Conservation (phyloP, 2,113 vertebrate species). For the Nesoenas mayeri region DNA sequence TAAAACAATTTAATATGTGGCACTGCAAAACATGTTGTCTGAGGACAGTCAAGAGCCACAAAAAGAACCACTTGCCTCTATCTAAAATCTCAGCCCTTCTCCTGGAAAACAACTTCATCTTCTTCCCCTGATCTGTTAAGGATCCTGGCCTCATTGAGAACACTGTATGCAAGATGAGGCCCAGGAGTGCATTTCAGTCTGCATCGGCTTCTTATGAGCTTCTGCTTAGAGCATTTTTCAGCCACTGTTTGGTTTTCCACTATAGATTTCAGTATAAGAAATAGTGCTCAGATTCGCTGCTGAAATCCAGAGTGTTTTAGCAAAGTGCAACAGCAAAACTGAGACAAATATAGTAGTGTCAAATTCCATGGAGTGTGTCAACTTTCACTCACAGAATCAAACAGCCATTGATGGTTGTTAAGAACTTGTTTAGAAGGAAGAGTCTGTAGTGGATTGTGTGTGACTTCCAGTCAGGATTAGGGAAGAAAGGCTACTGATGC, state of each 20-base stretch:
- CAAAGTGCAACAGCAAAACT: not conserved
- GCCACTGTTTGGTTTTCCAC: not conserved
- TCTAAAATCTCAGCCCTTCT: not conserved
- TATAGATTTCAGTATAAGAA: not conserved
- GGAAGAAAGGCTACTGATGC: not conserved
- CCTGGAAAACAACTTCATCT: not conserved
- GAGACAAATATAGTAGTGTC: not conserved
- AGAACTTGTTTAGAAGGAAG: not conserved
- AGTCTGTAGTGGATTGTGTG: not conserved
- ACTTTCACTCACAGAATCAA: not conserved
- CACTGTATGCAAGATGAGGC: not conserved
- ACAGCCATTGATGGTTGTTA: not conserved
- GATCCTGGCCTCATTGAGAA: not conserved
- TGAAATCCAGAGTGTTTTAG: not conserved
- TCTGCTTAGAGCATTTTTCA: not conserved
- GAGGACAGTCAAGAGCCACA: not conserved
- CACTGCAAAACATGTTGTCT: not conserved
- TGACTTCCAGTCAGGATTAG: not conserved
- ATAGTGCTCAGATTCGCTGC: not conserved
- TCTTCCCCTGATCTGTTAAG: not conserved
- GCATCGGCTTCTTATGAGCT: not conserved
- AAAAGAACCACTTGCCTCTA: not conserved
- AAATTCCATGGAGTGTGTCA: not conserved
- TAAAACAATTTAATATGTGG: not conserved
- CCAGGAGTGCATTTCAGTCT: not conserved